These are phyloP conservation scores for Xerus rutilus DNA, from an alignment of 2,797 vertebrate genomes.

Conservation along the genomic window DNA sequence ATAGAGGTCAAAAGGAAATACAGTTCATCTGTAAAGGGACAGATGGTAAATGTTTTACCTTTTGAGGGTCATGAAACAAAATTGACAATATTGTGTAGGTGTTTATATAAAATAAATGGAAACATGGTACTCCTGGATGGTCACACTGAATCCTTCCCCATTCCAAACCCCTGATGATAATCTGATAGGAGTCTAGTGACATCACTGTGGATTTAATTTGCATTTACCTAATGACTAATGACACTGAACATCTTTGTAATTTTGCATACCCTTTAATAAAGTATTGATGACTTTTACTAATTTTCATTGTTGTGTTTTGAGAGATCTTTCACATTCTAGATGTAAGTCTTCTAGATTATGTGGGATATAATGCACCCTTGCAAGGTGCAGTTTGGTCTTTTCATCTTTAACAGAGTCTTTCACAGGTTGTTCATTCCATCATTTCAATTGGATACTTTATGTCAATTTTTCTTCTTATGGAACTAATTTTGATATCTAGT, in stretches of 20 bases:
- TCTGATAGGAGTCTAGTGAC: background rate
- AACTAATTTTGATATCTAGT: background rate
- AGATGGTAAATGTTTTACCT: background rate
- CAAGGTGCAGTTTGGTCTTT: background rate
- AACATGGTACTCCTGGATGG: background rate
- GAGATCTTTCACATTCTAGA: background rate
- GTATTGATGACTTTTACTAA: background rate
- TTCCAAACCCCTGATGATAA: background rate
- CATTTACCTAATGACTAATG: background rate
- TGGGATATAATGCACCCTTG: background rate
- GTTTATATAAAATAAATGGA: background rate
- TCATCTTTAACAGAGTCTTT: background rate
- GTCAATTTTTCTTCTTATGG: background rate
- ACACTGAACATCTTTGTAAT: background rate
- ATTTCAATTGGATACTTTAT: background rate
- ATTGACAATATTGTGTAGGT: background rate
- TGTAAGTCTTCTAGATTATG: background rate
- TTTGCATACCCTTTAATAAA: background rate
- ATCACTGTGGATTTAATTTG: background rate
- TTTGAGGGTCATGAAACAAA: background rate
- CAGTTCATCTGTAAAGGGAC: background rate
- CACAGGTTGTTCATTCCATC: background rate
- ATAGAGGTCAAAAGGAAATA: background rate
- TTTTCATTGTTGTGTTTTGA: background rate
- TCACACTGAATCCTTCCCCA: background rate